These are phyloP conservation scores for Venustaconcha ellipsiformis DNA, from an alignment of 1,140 invertebrate genomes.

Conservation along the genomic window DNA sequence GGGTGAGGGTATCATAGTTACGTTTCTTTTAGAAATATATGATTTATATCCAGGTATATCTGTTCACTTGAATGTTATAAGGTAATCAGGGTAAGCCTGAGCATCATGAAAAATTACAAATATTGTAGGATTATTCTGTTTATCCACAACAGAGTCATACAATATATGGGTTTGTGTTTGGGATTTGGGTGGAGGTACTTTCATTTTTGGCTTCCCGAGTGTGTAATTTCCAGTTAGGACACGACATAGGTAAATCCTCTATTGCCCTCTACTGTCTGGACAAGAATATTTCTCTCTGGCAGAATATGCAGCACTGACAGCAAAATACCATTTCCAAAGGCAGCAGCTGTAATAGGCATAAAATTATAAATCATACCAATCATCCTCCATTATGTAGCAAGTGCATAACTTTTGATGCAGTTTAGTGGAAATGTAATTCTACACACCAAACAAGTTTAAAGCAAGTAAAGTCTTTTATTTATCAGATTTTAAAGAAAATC, in stretches of 20 bases:
- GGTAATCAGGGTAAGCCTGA: slow-evolving; percentile 22
- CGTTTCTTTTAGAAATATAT: too few species aligned
- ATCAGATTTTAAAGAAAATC: too few species aligned
- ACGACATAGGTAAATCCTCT: slow-evolving; percentile 34
- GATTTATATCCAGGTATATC: too few species aligned
- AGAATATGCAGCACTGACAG: slow-evolving; percentile 19
- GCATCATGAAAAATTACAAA: slow-evolving; percentile 40
- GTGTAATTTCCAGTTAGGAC: slow-evolving; percentile 45
- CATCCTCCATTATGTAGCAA: background rate
- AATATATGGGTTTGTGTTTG: background rate
- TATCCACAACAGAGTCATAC: slow-evolving; percentile 44
- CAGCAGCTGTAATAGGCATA: background rate
- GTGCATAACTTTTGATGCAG: too few species aligned
- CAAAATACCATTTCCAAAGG: slow-evolving; percentile 44
- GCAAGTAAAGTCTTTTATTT: too few species aligned
- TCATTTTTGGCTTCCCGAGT: slow-evolving; percentile 12
- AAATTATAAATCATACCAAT: slow-evolving; percentile 1
- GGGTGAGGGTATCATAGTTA: too few species aligned
- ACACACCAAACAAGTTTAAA: too few species aligned
- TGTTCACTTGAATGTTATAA: slow-evolving; percentile 21
- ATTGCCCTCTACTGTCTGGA: slow-evolving; percentile 20
- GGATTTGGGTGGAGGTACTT: slow-evolving; percentile 27
- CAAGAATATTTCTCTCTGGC: slow-evolving; percentile 27
- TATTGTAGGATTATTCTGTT: slow-evolving; percentile 25
- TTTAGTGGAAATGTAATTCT: too few species aligned